phyloP scores from a whole-genome alignment of 2,113 vertebrate genomes.

The Seriola rivoliana region DNA sequence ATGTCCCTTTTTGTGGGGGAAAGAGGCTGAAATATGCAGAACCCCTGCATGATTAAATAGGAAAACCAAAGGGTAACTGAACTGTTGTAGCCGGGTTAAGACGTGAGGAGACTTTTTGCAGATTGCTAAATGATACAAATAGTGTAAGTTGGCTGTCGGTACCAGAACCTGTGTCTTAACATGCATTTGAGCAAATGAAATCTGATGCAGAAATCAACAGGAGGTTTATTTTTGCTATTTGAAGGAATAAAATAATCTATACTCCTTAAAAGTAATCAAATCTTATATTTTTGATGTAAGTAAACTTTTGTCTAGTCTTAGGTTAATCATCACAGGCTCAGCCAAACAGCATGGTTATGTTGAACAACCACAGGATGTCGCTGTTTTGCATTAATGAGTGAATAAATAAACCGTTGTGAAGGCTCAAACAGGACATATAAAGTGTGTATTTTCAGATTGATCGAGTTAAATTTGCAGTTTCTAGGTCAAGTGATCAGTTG shows the following conservation, averaged over 20 bases:
- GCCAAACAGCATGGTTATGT: not conserved
- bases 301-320: not conserved
- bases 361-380: constrained; percentile 69
- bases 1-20: not conserved
- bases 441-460: not conserved
- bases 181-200: not conserved
- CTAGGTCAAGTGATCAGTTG: not conserved
- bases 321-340: not conserved
- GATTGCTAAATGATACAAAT: constrained; percentile 3
- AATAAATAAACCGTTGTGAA: not conserved
- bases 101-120: constrained; percentile 20
- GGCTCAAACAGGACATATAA: not conserved
- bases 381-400: constrained; percentile 60
- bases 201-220: not conserved
- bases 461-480: not conserved
- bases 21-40: not conserved
- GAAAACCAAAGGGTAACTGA: not conserved
- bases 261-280: not conserved
- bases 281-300: not conserved
- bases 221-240: not conserved
- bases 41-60: not conserved
- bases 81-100: not conserved
- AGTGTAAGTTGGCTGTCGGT: not conserved
- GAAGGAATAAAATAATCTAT: not conserved
- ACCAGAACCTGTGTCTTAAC: not conserved